phyloP scores from a whole-genome alignment of 1,140 invertebrate genomes.

The Micrasema minimum region DNA sequence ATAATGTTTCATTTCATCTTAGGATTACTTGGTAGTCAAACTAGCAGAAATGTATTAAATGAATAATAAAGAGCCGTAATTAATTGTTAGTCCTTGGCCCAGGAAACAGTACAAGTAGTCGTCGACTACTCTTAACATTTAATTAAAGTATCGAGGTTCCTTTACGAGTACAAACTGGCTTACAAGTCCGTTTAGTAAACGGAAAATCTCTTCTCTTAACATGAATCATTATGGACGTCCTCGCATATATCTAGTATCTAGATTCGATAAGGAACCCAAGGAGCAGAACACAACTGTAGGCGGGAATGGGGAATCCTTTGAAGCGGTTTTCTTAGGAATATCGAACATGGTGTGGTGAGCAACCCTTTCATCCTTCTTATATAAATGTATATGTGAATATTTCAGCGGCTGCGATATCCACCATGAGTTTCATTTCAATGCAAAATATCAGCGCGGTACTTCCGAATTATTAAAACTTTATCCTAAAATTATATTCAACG shows the following conservation, averaged over 20 bases:
- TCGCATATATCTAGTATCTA: slow-evolving; percentile 16
- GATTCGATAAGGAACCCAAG: slow-evolving; percentile 30
- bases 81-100: slow-evolving; percentile 4
- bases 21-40: too few species aligned
- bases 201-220: slow-evolving; percentile 12
- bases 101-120: neutral
- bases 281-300: slow-evolving; percentile 33
- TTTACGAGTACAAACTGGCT: slow-evolving; percentile 18
- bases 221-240: slow-evolving; percentile 28
- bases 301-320: slow-evolving; percentile 41
- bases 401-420: neutral
- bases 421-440: neutral
- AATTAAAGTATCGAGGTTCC: slow-evolving; percentile 11
- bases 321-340: slow-evolving; percentile 44
- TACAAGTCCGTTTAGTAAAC: slow-evolving; percentile 15
- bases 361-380: slow-evolving; percentile 38
- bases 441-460: too few species aligned
- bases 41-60: too few species aligned
- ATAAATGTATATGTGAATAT: slow-evolving; percentile 3
- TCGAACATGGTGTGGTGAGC: slow-evolving; percentile 31
- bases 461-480: neutral
- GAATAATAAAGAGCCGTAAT: neutral
- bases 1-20: too few species aligned
- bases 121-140: slow-evolving; percentile 18
- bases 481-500: neutral